Evolutionary conservation across 1,140 invertebrate genomes (phyloP), one percentile per base, ranked within the genome.

Genomic region (Bombus sibiricus): DNA sequence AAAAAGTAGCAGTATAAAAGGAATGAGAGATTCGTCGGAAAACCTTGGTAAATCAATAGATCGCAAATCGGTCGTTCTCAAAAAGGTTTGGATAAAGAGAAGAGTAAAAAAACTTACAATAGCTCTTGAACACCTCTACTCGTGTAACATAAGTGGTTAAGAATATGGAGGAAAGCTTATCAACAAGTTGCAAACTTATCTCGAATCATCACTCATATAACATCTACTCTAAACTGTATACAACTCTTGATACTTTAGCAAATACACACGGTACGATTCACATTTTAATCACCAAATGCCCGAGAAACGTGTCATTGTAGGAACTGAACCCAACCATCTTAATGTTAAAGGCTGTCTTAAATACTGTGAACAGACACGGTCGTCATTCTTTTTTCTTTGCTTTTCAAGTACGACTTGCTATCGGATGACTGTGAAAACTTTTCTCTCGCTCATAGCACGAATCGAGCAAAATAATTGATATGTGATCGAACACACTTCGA

Each of bases 291-390:
- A 92, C 90, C 91, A 92, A 92, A 93, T 93, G 92, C 89, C 89
- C 90, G 86, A 76, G 79, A 69, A 85, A 90, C 78, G 80, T 90
- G 84, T 91, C 85, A 88, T 86, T 88, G 82, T 93, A 93, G 93
- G 93, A 93, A 93, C 93, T 93, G 89, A 93, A 93, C 86, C 83
- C 90, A 93, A 92, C 86, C 88, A 86, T 86, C 78, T 92, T 89
- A 88, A 79, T 79, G 72, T 88, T 89, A 88, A 91, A 92, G 87
- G 84, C 90, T 92, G 81, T 47, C 83, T 91, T 91, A 91, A 89
- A 91, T 91, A 91, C 73, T 86, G 77, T 77, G 73, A 86, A 73
- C 75, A 43, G 59, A 90, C 66, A 78, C 88, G 59, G 79, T 79
- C 47, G 53, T 59, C 41, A 53, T 64, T 28, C 22, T 47, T 85